Conservation (phyloP, 2,113 vertebrate species). For the Eleginops maclovinus region DNA sequence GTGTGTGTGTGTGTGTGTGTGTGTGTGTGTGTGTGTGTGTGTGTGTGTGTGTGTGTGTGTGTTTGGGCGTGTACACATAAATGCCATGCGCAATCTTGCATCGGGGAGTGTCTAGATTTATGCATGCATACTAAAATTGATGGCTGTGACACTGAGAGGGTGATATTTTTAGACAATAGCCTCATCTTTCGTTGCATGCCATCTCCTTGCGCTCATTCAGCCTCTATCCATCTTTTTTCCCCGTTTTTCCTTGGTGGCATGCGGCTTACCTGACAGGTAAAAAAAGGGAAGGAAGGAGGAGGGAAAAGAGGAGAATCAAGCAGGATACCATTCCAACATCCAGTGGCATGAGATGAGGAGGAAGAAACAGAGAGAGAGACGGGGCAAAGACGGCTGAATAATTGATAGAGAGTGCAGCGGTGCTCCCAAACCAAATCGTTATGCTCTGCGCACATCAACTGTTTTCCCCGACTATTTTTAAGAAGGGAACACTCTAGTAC, state of each 20-base stretch:
- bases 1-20: neutral
- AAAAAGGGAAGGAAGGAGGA: neutral
- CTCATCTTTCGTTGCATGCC: slow-evolving; percentile 45
- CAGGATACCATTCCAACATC: slow-evolving; percentile 60
- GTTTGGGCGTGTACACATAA: slow-evolving; percentile 8
- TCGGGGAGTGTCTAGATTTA: slow-evolving; percentile 41
- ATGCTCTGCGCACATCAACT: slow-evolving; percentile 66
- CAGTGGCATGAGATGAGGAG: slow-evolving; percentile 65
- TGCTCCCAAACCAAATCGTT: slow-evolving; percentile 62
- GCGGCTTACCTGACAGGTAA: slow-evolving; percentile 60
- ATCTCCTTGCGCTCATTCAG: slow-evolving; percentile 39
- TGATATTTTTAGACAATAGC: slow-evolving; percentile 72
- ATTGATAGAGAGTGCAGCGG: slow-evolving; percentile 69
- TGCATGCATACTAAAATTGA: slow-evolving; percentile 61
- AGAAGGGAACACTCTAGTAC: slow-evolving; percentile 42
- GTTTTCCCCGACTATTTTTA: slow-evolving; percentile 62
- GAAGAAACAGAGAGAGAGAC: slow-evolving; percentile 38
- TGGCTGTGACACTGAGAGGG: slow-evolving; percentile 50
- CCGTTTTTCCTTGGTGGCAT: slow-evolving; percentile 44
- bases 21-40: no score
- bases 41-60: neutral
- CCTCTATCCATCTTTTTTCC: slow-evolving; percentile 39
- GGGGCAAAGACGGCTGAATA: slow-evolving; percentile 66
- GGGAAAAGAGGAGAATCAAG: slow-evolving; percentile 27
- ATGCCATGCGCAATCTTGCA: slow-evolving; percentile 16